Conservation (phyloP, 2,797 vertebrate genomes). For the Streptopelia turtur region DNA sequence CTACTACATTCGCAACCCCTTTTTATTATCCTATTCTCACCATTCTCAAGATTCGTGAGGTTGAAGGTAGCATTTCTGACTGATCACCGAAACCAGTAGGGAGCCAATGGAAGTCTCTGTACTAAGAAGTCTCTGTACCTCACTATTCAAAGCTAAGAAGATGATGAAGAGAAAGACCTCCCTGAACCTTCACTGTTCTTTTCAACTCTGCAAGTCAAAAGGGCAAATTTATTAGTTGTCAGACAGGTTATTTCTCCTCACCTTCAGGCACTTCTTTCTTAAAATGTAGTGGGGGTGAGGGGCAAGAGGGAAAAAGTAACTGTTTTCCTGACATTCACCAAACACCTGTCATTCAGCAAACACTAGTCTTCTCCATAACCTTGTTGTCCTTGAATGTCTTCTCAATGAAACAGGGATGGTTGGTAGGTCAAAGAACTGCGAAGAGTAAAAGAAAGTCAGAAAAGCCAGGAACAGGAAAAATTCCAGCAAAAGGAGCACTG, state of each 20-base stretch:
- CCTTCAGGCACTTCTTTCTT: not conserved
- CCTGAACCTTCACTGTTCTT: not conserved
- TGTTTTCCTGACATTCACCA: not conserved
- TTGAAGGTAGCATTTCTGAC: not conserved
- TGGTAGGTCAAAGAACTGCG: not conserved
- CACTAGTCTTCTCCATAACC: not conserved
- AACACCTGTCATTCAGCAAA: not conserved
- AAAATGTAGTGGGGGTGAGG: accelerated
- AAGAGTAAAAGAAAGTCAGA: not conserved
- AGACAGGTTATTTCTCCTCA: not conserved
- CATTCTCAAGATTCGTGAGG: not conserved
- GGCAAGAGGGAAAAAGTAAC: not conserved
- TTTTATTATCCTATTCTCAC: not conserved
- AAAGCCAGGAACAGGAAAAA: not conserved
- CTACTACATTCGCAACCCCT: not conserved
- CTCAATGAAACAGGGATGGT: not conserved
- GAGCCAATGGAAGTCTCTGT: not conserved
- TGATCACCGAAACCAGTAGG: not conserved
- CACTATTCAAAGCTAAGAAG: not conserved
- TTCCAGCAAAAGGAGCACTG: not conserved
- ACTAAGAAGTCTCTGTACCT: not conserved
- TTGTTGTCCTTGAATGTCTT: not conserved
- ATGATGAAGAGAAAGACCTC: not conserved
- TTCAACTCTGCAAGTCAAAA: not conserved
- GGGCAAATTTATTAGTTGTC: not conserved